Evolutionary conservation across 64 coral and sea anemone genomes (phyloP).

Genomic region (Exaiptasia diaphana): DNA sequence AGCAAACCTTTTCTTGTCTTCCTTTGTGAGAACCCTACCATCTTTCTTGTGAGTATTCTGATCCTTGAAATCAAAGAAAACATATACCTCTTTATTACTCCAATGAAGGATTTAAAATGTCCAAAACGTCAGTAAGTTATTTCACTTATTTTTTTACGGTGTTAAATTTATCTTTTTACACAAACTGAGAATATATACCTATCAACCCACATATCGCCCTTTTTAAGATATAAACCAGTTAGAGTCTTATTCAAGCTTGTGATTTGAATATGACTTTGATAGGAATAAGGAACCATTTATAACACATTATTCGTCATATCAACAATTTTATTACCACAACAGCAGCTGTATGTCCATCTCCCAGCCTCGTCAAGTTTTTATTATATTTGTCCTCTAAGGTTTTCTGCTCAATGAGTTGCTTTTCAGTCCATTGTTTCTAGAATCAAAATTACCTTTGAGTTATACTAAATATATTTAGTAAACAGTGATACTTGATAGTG

Average conservation of each 20-base stretch:
- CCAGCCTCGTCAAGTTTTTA: slow-evolving; percentile 30
- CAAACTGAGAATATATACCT: no score
- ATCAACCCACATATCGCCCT: no score
- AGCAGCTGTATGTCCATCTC: slow-evolving; percentile 28
- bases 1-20: neutral
- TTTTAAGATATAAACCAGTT: no score
- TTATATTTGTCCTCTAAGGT: slow-evolving; percentile 46
- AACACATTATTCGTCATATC: neutral
- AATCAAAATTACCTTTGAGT: neutral
- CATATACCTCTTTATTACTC: no score
- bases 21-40: neutral
- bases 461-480: neutral
- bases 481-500: neutral
- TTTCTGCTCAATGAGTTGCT: neutral
- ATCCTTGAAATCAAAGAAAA: no score
- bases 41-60: neutral
- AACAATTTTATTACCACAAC: slow-evolving; percentile 3
- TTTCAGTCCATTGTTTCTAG: slow-evolving; percentile 42
- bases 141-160: no score
- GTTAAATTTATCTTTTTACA: no score
- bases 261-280: no score
- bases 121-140: no score
- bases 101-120: no score
- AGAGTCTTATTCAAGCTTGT: no score
- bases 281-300: no score